Evolutionary conservation across 2,113 vertebrate species (phyloP).

Genomic region (Anser brachyrhynchus): DNA sequence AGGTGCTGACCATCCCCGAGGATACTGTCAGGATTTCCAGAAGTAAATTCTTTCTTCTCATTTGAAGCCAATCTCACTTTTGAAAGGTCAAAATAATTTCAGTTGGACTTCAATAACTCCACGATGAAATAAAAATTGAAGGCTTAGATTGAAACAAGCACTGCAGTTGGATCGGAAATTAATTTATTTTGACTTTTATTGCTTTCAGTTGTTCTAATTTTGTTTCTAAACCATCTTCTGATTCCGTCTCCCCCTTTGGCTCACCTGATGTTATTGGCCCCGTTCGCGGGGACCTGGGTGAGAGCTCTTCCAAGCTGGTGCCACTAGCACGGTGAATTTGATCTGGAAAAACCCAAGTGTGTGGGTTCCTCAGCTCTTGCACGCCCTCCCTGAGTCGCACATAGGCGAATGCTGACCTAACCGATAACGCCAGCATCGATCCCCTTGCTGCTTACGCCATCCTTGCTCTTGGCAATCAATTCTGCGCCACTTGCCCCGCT

Average conservation of each 20-base stretch:
- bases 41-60: neutral
- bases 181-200: neutral
- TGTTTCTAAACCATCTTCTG: neutral
- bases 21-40: neutral
- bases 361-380: neutral
- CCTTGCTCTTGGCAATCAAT: neutral
- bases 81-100: neutral
- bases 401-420: neutral
- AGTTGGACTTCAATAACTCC: neutral
- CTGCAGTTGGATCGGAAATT: neutral
- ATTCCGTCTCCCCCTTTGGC: neutral
- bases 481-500: neutral
- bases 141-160: neutral
- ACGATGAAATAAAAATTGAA: constrained; percentile 8
- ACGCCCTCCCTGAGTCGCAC: accelerated
- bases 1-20: neutral
- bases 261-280: neutral
- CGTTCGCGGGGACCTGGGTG: neutral
- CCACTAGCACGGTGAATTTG: neutral
- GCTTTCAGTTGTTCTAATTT: neutral
- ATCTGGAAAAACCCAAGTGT: neutral
- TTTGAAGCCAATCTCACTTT: neutral
- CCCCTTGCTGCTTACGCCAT: neutral
- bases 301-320: neutral
- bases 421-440: neutral